Evolutionary conservation across 2,797 vertebrate species (phyloP).

Genomic region (Harpagifer antarcticus): DNA sequence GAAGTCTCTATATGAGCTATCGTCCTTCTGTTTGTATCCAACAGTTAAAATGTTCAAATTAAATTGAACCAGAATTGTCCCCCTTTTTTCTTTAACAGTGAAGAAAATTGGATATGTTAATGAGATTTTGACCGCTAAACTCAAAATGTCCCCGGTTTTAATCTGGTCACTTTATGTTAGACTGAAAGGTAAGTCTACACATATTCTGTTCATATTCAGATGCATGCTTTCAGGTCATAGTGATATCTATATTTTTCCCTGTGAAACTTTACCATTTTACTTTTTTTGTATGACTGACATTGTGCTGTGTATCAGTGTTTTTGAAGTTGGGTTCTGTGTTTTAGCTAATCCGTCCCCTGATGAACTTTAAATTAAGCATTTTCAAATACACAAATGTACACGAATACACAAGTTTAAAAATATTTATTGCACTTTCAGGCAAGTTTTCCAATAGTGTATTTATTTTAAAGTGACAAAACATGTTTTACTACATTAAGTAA

Average conservation of each 20-base stretch:
- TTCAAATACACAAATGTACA: neutral
- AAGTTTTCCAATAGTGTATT: slow-evolving; percentile 1
- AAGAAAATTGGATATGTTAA: too few species aligned
- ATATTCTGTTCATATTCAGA: too few species aligned
- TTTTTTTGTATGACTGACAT: neutral
- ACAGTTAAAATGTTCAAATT: too few species aligned
- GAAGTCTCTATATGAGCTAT: too few species aligned
- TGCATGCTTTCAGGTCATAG: neutral
- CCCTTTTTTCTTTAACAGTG: too few species aligned
- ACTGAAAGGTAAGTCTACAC: neutral
- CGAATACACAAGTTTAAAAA: slow-evolving; percentile 1
- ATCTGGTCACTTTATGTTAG: too few species aligned
- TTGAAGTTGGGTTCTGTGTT: neutral
- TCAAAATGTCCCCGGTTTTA: too few species aligned
- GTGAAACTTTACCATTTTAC: neutral
- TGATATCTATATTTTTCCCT: neutral
- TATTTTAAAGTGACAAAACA: slow-evolving; percentile 9
- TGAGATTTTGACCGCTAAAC: too few species aligned
- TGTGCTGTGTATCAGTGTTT: neutral
- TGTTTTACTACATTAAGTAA: neutral
- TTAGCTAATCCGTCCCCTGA: neutral
- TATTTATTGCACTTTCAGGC: slow-evolving; percentile 34
- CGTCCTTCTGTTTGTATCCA: too few species aligned
- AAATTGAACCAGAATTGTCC: too few species aligned
- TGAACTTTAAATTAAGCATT: neutral